These are phyloP conservation scores for Bufo gargarizans DNA, from an alignment of 2,113 vertebrate genomes.

Conservation along the genomic window DNA sequence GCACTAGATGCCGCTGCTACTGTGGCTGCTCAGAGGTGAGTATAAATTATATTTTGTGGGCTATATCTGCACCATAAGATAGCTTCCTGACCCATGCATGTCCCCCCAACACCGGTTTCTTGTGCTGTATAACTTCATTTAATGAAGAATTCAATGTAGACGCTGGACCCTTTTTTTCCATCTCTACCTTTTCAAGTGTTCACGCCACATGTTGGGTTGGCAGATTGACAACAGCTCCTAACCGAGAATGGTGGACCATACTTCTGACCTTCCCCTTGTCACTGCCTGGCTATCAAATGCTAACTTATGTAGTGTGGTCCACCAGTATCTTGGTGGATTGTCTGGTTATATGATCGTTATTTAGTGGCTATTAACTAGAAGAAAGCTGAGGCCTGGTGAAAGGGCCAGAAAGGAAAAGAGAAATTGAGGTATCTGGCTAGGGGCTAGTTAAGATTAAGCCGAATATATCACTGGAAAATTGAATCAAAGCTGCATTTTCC, in stretches of 20 bases:
- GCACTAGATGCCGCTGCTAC: slow-evolving; percentile 94
- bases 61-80: background rate
- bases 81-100: too few species aligned
- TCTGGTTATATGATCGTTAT: background rate
- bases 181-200: too few species aligned
- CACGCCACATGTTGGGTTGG: too few species aligned
- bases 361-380: background rate
- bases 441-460: background rate
- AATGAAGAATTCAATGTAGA: background rate
- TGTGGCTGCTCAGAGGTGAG: slow-evolving; percentile 90
- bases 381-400: background rate
- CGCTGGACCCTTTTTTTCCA: background rate
- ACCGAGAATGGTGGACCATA: too few species aligned
- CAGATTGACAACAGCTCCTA: too few species aligned
- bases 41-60: background rate
- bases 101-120: too few species aligned
- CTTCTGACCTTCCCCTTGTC: too few species aligned
- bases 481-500: background rate
- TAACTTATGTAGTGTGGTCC: too few species aligned
- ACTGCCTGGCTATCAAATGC: too few species aligned
- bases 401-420: background rate
- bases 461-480: background rate
- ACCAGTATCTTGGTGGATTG: background rate
- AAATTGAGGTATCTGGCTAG: background rate
- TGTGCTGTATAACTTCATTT: too few species aligned